Conservation (phyloP, 2,888 invertebrate genomes). For the Emmelina monodactyla region DNA sequence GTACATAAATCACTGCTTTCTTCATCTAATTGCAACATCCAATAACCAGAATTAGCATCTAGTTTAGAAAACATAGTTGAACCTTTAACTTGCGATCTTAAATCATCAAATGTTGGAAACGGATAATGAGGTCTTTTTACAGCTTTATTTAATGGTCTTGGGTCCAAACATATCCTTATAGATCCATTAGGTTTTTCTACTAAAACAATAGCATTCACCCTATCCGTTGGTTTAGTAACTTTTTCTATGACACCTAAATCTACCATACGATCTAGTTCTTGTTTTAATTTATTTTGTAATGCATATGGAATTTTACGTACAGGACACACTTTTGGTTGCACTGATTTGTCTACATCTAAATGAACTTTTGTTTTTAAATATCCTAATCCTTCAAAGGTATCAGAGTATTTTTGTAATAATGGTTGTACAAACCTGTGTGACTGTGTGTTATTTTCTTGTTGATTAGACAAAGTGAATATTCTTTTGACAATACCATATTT, state of each 20-base stretch:
- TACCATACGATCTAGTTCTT: conserved; percentile 15
- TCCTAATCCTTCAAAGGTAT: conserved; percentile 10
- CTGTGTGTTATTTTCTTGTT: too few relatives aligned
- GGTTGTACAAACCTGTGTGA: conserved; percentile 1
- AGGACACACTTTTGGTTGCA: conserved; percentile 14
- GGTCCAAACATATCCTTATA: conserved; percentile 15
- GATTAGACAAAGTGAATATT: background rate
- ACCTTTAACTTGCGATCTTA: conserved; percentile 12
- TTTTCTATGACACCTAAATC: conserved; percentile 14
- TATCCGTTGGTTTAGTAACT: conserved; percentile 15
- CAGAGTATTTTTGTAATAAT: conserved; percentile 3
- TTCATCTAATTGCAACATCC: conserved; percentile 9
- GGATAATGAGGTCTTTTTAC: conserved; percentile 14
- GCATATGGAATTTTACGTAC: conserved; percentile 16
- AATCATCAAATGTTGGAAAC: conserved; percentile 11
- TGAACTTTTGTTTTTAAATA: conserved; percentile 12
- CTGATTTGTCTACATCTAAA: conserved; percentile 12
- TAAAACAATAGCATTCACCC: conserved; percentile 13
- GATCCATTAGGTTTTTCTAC: conserved; percentile 15
- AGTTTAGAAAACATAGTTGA: conserved; percentile 11
- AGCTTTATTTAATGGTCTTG: conserved; percentile 14
- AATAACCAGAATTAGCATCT: conserved; percentile 16
- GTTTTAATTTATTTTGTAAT: conserved; percentile 11
- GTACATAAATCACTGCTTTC: conserved; percentile 3
- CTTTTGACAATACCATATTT: conserved; percentile 7